Conservation (phyloP, 2,888 invertebrate species). For the Philereme vetulata region DNA sequence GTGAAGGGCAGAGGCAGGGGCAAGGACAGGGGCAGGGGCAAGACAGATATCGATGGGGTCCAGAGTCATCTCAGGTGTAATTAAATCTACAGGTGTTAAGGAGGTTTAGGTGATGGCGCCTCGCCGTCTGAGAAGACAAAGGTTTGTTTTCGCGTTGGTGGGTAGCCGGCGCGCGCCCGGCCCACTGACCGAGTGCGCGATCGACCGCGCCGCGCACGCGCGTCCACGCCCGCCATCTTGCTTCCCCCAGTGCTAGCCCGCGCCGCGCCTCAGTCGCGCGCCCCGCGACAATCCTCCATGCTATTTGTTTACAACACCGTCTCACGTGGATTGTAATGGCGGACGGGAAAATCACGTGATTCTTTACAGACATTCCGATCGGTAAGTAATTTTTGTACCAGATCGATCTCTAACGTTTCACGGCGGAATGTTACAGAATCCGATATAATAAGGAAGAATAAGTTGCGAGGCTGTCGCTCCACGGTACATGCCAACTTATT, state of each 20-base stretch:
- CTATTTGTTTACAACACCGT: slow-evolving; percentile 44
- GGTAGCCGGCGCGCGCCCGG: slow-evolving; percentile 43
- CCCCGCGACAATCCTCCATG: slow-evolving; percentile 38
- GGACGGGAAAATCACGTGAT: slow-evolving; percentile 49
- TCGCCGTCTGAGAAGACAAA: slow-evolving; percentile 76
- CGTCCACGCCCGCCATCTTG: slow-evolving; percentile 43
- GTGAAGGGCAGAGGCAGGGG: not conserved
- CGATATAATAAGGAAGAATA: slow-evolving; percentile 3
- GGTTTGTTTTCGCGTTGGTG: slow-evolving; percentile 73
- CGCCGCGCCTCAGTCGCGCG: slow-evolving; percentile 66
- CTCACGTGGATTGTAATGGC: slow-evolving; percentile 50
- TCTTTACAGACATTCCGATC: slow-evolving; percentile 17
- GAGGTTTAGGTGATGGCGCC: slow-evolving; percentile 68
- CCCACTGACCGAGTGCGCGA: slow-evolving; percentile 80
- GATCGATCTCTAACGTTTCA: slow-evolving; percentile 12
- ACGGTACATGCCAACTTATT: slow-evolving; percentile 6
- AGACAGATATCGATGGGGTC: not conserved
- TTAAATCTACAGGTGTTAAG: slow-evolving; percentile 65
- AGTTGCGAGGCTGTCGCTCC: slow-evolving; percentile 7
- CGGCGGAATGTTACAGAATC: slow-evolving; percentile 7
- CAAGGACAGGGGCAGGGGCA: too few species aligned
- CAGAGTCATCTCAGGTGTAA: slow-evolving; percentile 31
- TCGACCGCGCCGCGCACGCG: slow-evolving; percentile 78
- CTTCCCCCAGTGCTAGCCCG: slow-evolving; percentile 54
- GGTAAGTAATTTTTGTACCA: slow-evolving; percentile 31